Percentiles rank a stretch among this genome's conserved stretches.
These are phyloP conservation scores for Heliangelus exortis DNA, from an alignment of 2,797 vertebrate genomes.

Conservation along the genomic window DNA sequence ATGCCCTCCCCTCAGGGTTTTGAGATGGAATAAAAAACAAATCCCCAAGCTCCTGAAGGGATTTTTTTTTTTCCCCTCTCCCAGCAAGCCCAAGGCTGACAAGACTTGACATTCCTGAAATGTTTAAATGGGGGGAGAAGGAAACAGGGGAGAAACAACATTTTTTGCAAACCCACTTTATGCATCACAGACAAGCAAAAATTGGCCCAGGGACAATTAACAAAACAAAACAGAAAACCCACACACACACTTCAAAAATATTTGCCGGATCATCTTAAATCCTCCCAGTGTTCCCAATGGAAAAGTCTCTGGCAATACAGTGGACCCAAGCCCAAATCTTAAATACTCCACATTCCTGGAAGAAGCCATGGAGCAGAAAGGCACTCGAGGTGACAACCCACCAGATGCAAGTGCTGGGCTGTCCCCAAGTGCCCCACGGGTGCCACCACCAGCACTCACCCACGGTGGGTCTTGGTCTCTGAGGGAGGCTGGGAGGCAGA, in stretches of 20 bases:
- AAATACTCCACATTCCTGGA: conserved; percentile 13
- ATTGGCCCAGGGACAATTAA: neutral
- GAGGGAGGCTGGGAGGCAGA: neutral
- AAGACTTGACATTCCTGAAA: conserved; percentile 64
- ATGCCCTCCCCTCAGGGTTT: conserved; percentile 8
- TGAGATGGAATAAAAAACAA: conserved; percentile 38
- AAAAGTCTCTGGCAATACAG: neutral
- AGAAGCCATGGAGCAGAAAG: neutral
- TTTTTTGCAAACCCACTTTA: conserved; percentile 57
- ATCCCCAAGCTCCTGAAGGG: conserved; percentile 17
- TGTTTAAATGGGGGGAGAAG: conserved; percentile 36
- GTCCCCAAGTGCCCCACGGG: fast-evolving
- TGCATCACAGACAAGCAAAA: conserved; percentile 37
- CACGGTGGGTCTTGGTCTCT: fast-evolving
- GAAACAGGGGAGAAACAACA: conserved; percentile 32
- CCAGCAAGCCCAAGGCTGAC: conserved; percentile 49
- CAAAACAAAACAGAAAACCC: neutral
- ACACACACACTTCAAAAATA: neutral
- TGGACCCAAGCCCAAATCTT: fast-evolving
- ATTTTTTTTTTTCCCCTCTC: neutral
- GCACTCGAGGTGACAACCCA: fast-evolving
- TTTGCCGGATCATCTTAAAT: neutral
- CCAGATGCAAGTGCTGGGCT: fast-evolving
- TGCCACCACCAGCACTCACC: fast-evolving
- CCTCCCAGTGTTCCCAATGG: neutral